These are phyloP conservation scores for Drosophila monieri DNA, from an alignment of 2,888 invertebrate species.

Conservation along the genomic window DNA sequence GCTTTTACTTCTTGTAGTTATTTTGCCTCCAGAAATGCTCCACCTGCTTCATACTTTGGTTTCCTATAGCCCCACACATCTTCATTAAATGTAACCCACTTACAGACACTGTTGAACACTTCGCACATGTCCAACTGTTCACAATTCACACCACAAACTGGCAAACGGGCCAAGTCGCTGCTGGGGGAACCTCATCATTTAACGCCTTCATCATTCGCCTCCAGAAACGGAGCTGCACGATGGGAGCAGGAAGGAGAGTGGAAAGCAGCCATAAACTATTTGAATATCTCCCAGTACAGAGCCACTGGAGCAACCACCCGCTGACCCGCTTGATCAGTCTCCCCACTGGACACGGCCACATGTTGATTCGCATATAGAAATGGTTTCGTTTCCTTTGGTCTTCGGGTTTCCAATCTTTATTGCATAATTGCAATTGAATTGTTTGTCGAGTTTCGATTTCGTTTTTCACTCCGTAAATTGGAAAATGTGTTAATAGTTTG, in stretches of 20 bases:
- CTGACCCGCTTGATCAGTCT: slow-evolving; percentile 70
- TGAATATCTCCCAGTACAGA: slow-evolving; percentile 59
- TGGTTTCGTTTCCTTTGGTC: slow-evolving; percentile 42
- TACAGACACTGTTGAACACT: slow-evolving; percentile 59
- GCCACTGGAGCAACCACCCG: slow-evolving; percentile 58
- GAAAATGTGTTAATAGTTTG: slow-evolving; percentile 69
- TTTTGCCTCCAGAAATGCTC: not conserved
- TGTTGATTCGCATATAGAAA: slow-evolving; percentile 59
- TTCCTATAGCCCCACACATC: slow-evolving; percentile 21
- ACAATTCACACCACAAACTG: slow-evolving; percentile 33
- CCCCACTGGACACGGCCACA: slow-evolving; percentile 63
- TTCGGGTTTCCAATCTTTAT: slow-evolving; percentile 59
- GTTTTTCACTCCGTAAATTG: slow-evolving; percentile 34
- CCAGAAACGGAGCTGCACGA: slow-evolving; percentile 16
- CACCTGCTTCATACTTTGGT: slow-evolving; percentile 39
- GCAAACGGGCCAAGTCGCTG: slow-evolving; percentile 13
- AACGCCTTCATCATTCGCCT: slow-evolving; percentile 53
- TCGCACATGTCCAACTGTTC: slow-evolving; percentile 65
- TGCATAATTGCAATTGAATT: slow-evolving; percentile 80
- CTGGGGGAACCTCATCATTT: slow-evolving; percentile 51
- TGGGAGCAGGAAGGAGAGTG: slow-evolving; percentile 9
- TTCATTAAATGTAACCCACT: slow-evolving; percentile 67
- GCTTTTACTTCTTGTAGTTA: no score
- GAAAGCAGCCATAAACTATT: slow-evolving; percentile 65
- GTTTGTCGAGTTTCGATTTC: slow-evolving; percentile 67